Evolutionary conservation across 2,797 vertebrate genomes (phyloP).

Genomic region (Scarus forsteni): DNA sequence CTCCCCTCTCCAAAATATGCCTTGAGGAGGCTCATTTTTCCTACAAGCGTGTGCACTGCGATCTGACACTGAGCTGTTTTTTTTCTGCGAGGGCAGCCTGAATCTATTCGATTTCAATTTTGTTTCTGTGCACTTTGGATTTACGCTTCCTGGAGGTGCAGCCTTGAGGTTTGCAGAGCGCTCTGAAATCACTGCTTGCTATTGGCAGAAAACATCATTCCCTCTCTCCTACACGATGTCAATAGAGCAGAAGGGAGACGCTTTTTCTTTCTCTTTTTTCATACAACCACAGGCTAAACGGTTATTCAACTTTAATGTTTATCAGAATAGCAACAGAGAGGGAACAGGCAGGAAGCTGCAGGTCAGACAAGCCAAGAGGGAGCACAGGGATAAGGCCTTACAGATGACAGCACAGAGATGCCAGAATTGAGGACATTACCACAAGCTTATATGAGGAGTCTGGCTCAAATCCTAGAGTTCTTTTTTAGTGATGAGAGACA

Average conservation of each 20-base stretch:
- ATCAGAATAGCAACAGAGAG: constrained; percentile 44
- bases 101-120: constrained; percentile 49
- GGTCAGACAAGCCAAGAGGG: constrained; percentile 30
- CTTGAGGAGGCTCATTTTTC: constrained; percentile 6
- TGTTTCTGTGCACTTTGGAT: constrained; percentile 34
- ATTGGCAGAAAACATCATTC: constrained; percentile 47
- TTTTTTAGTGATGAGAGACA: constrained; percentile 2
- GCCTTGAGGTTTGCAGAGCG: constrained; percentile 28
- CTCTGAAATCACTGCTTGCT: constrained; percentile 48
- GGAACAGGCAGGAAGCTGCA: constrained; percentile 37
- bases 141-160: constrained; percentile 36
- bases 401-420: neutral
- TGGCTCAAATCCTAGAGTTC: neutral
- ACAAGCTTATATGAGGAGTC: constrained; percentile 13
- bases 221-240: constrained; percentile 46
- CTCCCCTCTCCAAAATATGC: constrained; percentile 31
- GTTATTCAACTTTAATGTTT: constrained; percentile 52
- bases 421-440: constrained; percentile 11
- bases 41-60: neutral
- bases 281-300: constrained; percentile 57
- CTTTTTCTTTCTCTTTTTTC: constrained; percentile 39
- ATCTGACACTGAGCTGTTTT: neutral
- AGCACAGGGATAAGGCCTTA: neutral
- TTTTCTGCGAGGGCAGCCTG: constrained; percentile 12
- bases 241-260: constrained; percentile 53